phyloP scores from a whole-genome alignment of 2,797 vertebrate genomes.

The Lacerta agilis region DNA sequence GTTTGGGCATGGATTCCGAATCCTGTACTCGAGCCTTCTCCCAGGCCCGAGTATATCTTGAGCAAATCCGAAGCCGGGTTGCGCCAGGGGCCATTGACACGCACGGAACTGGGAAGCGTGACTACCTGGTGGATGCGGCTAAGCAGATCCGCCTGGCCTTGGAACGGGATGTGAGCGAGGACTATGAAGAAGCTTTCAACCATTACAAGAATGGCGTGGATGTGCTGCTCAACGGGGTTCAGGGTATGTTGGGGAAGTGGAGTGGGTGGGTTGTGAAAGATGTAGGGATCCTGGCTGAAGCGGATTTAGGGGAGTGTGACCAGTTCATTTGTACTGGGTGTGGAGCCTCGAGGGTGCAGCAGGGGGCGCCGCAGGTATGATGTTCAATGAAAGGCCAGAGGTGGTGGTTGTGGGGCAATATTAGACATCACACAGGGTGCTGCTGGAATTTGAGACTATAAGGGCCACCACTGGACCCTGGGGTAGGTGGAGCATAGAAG shows the following conservation, averaged over 20 bases:
- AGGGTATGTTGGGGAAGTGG: constrained; percentile 77
- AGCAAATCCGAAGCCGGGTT: constrained; percentile 77
- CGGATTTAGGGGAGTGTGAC: no score
- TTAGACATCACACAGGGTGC: no score
- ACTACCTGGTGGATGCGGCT: constrained; percentile 96
- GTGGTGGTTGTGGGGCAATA: no score
- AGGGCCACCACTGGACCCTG: no score
- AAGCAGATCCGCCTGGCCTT: constrained; percentile 95
- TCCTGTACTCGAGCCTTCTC: constrained; percentile 64
- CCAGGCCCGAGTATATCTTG: constrained; percentile 67
- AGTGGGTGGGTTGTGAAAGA: neutral
- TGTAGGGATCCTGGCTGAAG: no score
- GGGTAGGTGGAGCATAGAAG: no score
- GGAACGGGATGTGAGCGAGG: constrained; percentile 95
- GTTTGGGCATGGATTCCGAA: constrained; percentile 61
- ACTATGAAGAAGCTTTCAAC: constrained; percentile 97
- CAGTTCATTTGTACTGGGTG: no score
- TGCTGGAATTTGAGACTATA: no score
- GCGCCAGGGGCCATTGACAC: constrained; percentile 61
- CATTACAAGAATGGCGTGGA: constrained; percentile 98
- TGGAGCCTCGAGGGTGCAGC: no score
- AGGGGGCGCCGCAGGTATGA: no score
- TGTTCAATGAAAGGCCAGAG: no score
- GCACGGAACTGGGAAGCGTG: constrained; percentile 79
- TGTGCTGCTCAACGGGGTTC: constrained; percentile 91